Percentiles rank a stretch among this genome's conserved stretches.
phyloP scores from a whole-genome alignment of 2,113 vertebrate species.

The Pygoscelis antarcticus region DNA sequence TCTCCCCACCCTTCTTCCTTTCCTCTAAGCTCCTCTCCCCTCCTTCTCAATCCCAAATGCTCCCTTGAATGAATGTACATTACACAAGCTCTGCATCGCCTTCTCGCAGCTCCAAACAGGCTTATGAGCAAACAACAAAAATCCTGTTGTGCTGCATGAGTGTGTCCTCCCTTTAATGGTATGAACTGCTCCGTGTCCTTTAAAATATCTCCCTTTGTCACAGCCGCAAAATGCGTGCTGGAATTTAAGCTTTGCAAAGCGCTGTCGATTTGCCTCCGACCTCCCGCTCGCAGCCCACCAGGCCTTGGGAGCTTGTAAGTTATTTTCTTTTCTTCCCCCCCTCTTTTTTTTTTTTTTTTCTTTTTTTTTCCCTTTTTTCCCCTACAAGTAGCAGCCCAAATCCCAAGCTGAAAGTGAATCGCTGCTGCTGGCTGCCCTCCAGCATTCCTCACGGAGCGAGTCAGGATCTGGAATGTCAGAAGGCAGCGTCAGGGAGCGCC shows the following conservation, averaged over 20 bases:
- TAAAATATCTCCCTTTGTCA: background rate
- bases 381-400: conserved; percentile 72
- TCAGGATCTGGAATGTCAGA: conserved; percentile 80
- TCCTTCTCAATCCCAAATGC: background rate
- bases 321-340: background rate
- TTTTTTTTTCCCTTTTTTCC: background rate
- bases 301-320: background rate
- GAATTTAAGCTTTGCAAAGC: background rate
- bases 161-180: background rate
- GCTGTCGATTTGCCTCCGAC: background rate
- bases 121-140: background rate
- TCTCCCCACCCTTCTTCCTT: background rate
- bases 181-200: background rate
- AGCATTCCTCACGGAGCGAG: conserved; percentile 79
- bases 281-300: background rate
- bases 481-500: conserved; percentile 70
- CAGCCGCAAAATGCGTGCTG: background rate
- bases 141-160: background rate
- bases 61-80: accelerated
- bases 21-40: background rate
- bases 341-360: background rate
- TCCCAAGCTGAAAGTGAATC: conserved; percentile 80
- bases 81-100: background rate
- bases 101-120: background rate
- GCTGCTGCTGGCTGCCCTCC: conserved; percentile 77